phyloP scores from a whole-genome alignment of 2,797 vertebrate genomes.

The Cephalopachus bancanus region DNA sequence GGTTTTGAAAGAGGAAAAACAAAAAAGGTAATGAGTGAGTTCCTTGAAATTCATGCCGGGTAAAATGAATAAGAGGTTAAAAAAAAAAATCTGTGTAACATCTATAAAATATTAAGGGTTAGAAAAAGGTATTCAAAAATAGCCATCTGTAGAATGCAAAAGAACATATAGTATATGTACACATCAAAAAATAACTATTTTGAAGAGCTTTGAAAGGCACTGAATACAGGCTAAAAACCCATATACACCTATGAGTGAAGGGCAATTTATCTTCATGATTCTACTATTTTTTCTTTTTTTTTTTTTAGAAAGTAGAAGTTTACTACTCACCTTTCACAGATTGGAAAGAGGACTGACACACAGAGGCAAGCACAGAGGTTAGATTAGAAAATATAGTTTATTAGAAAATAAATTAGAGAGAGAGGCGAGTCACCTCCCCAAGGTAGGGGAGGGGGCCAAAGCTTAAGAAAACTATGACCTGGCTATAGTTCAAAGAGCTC shows the following conservation, averaged over 20 bases:
- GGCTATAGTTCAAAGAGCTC: no score
- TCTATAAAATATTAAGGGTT: not conserved
- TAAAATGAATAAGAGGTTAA: not conserved
- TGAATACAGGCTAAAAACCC: not conserved
- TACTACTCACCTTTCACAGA: no score
- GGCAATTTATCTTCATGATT: not conserved
- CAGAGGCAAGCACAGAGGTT: no score
- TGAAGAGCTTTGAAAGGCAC: not conserved
- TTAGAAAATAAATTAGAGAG: no score
- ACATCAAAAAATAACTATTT: not conserved
- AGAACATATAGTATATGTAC: not conserved
- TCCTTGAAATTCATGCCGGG: not conserved
- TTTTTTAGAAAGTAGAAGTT: no score
- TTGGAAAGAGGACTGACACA: no score
- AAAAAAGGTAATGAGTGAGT: not conserved
- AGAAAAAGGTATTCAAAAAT: not conserved
- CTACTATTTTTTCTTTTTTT: no score
- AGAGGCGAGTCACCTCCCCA: no score
- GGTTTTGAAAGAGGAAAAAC: conserved; percentile 22
- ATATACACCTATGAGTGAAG: not conserved
- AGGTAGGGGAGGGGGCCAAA: no score
- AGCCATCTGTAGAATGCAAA: not conserved
- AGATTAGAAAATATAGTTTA: no score
- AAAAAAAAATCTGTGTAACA: not conserved
- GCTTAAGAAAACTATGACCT: no score